Percentiles rank a stretch among this genome's conserved stretches.
Evolutionary conservation across 1,140 invertebrate genomes (phyloP).

Genomic region (Drosophila pseudoananassae): DNA sequence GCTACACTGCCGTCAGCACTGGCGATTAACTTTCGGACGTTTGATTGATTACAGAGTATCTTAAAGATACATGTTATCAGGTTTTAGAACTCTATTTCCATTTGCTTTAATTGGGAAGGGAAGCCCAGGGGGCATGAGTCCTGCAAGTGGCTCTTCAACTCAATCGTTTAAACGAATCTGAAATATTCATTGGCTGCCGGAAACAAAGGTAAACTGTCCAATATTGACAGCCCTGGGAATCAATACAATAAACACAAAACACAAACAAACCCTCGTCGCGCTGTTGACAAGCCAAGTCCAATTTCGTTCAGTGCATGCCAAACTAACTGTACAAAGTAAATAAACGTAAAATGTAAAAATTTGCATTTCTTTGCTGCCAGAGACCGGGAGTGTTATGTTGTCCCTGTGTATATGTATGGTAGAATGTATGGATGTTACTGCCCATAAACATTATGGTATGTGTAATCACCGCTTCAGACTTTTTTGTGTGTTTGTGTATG

Average conservation of each 20-base stretch:
- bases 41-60: not conserved
- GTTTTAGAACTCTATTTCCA: not conserved
- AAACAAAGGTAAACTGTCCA: constrained; percentile 43
- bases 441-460: constrained; percentile 34
- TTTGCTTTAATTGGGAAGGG: not conserved
- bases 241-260: constrained; percentile 27
- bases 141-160: constrained; percentile 4
- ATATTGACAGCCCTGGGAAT: constrained; percentile 40
- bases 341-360: constrained; percentile 69
- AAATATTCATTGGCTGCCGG: constrained; percentile 39
- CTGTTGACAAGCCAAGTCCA: constrained; percentile 36
- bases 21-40: not conserved
- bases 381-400: constrained; percentile 9
- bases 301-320: constrained; percentile 56
- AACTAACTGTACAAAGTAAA: constrained; percentile 70
- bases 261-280: constrained; percentile 40
- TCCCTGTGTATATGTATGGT: not conserved
- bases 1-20: constrained; percentile 9
- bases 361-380: constrained; percentile 41
- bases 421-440: not conserved
- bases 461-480: constrained; percentile 44
- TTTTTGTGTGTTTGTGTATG: not conserved
- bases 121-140: not conserved
- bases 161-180: constrained; percentile 22
- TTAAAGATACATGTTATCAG: not conserved